Evolutionary conservation across 1,140 invertebrate genomes (phyloP).

Genomic region (Episyrphus balteatus): DNA sequence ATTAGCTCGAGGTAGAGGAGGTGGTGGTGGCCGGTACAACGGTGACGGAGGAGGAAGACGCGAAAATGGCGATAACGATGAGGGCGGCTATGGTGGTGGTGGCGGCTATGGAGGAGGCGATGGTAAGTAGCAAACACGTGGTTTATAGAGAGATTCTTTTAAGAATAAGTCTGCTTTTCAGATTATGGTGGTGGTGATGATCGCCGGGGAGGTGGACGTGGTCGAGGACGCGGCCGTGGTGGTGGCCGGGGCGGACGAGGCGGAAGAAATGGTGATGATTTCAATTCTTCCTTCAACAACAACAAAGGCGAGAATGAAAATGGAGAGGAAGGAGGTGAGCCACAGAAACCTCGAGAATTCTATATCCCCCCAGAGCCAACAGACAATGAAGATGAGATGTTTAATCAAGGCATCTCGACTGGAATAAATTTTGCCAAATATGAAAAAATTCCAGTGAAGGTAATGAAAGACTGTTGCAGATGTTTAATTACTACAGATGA

Average conservation of each 20-base stretch:
- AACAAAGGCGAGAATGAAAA: slow-evolving; percentile 12
- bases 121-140: slow-evolving; percentile 1
- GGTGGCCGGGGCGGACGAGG: slow-evolving; percentile 11
- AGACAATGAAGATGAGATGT: slow-evolving; percentile 59
- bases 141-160: background rate
- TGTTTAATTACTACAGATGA: background rate
- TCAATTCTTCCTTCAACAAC: slow-evolving; percentile 12
- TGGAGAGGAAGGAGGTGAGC: slow-evolving; percentile 4
- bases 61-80: slow-evolving; percentile 8
- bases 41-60: slow-evolving; percentile 8
- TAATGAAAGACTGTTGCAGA: slow-evolving; percentile 35
- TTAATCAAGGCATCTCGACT: slow-evolving; percentile 53
- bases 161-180: background rate
- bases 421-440: slow-evolving; percentile 89
- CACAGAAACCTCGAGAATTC: slow-evolving; percentile 45
- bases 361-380: slow-evolving; percentile 75
- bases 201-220: slow-evolving; percentile 5
- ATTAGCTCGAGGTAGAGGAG: background rate
- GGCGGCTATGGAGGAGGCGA: slow-evolving; percentile 2
- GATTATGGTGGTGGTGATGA: slow-evolving; percentile 10
- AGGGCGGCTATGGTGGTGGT: slow-evolving; percentile 1
- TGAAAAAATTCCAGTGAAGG: slow-evolving; percentile 69
- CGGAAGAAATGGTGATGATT: slow-evolving; percentile 12
- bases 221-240: slow-evolving; percentile 8
- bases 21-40: slow-evolving; percentile 11